Evolutionary conservation across 2,113 vertebrate species (phyloP).

Genomic region (Epinephelus cyanopodus): DNA sequence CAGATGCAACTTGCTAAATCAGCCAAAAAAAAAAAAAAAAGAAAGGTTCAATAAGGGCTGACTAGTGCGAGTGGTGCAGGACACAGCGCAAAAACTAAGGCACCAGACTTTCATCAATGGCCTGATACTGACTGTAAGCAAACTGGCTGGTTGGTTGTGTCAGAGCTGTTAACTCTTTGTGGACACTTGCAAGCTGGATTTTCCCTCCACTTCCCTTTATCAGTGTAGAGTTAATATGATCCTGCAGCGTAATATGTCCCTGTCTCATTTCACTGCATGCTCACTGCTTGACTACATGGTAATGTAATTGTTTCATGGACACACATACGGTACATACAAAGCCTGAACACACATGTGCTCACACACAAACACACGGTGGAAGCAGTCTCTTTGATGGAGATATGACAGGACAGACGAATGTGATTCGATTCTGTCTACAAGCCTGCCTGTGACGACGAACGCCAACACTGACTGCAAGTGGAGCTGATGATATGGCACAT

Average conservation of each 20-base stretch:
- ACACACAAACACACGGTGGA: conserved; percentile 63
- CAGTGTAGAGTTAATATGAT: conserved; percentile 41
- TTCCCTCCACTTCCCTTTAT: conserved; percentile 29
- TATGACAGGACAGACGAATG: conserved; percentile 68
- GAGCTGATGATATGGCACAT: conserved; percentile 55
- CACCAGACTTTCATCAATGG: too few relatives aligned
- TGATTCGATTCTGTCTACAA: conserved; percentile 71
- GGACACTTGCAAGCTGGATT: neutral
- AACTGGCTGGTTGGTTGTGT: too few relatives aligned
- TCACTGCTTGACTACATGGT: conserved; percentile 49
- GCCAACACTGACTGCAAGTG: conserved; percentile 36
- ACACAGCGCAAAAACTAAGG: too few relatives aligned
- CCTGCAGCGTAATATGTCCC: conserved; percentile 49
- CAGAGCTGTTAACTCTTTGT: neutral
- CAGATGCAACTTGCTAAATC: too few relatives aligned
- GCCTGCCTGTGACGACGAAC: conserved; percentile 40
- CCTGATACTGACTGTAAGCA: too few relatives aligned
- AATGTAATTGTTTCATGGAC: conserved; percentile 58
- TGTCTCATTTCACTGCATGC: conserved; percentile 59
- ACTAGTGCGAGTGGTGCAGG: too few relatives aligned
- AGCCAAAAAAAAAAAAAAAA: too few relatives aligned
- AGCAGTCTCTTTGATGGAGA: conserved; percentile 78
- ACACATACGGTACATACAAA: conserved; percentile 30
- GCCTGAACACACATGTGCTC: neutral
- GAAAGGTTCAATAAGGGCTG: too few relatives aligned